Evolutionary conservation across 2,797 vertebrate genomes (phyloP), one percentile per base, ranked within the genome.

Genomic region (Urophycis tenuis): DNA sequence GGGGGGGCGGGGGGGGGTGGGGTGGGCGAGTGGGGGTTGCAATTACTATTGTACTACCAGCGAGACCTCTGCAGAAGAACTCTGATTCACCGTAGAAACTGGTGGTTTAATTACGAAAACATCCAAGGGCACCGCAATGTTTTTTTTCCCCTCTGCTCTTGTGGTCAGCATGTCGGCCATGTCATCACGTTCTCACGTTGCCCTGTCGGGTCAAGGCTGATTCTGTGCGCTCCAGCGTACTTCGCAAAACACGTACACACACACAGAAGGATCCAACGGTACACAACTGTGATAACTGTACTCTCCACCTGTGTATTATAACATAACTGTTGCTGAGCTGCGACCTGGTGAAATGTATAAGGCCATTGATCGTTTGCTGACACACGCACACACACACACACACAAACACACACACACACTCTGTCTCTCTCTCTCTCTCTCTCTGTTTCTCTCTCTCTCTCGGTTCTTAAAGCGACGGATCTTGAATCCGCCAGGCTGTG

Each of bases 1-100:
- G 29, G 41, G 9, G 36, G 31, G 7, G 25, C 19, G 69, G 72
- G 71, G 67, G 36, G 1, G 1, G n/a, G 34, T 19, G 22, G 29
- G 78, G 72, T 73, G 64, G 78, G 36, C 0, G 17, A 22, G 39
- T 17, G 53, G 67, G 78, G 78, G 80, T 79, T 25, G 87, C 88
- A 90, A 87, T 91, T 88, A 89, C 76, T 81, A 71, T 85, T 81
- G 85, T 86, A 87, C 81, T 81, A 77, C 77, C 78, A 72, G 70
- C 53, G 25, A 60, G 69, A 41, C 39, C 32, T 34, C 72, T 73
- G 33, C 25, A 64, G 72, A 33, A 87, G 74, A 73, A 35, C 32
- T n/a, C 32, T 72, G 31, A 77, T 81, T 84, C 81, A 67, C 79
- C 80, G 80, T 78, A 76, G 80, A 85, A 83, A 79, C 81, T 64